Evolutionary conservation across 1,140 invertebrate genomes (phyloP).

Genomic region (Solenopsis invicta): DNA sequence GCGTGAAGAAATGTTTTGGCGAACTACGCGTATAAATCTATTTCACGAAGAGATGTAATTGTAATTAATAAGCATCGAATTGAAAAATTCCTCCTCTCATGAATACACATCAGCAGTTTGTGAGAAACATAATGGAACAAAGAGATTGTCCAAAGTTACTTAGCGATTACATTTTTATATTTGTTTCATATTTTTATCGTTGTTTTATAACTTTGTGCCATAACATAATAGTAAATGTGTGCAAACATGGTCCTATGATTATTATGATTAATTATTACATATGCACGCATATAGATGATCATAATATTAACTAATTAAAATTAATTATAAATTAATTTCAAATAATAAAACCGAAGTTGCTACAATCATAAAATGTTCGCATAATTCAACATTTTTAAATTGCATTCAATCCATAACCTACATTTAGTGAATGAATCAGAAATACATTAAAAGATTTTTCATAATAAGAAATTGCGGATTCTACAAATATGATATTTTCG

Average conservation of each 20-base stretch:
- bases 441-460: background rate
- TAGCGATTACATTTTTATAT: background rate
- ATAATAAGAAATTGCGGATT: background rate
- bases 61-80: background rate
- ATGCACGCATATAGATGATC: no score
- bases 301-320: background rate
- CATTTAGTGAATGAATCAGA: background rate
- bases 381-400: background rate
- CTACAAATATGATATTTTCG: background rate
- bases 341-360: slow-evolving; percentile 4
- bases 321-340: slow-evolving; percentile 5
- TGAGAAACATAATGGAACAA: background rate
- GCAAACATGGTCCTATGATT: background rate
- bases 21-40: slow-evolving; percentile 10
- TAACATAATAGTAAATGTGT: background rate
- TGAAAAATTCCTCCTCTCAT: background rate
- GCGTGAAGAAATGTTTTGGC: slow-evolving; percentile 49
- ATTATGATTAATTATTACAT: background rate
- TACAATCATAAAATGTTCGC: background rate
- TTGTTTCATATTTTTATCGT: slow-evolving; percentile 5
- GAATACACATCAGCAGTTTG: background rate
- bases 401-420: background rate
- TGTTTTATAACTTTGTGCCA: background rate
- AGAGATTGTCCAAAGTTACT: background rate
- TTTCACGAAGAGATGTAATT: background rate